phyloP scores from a whole-genome alignment of 2,113 vertebrate genomes.

The Tragelaphus strepsiceros region DNA sequence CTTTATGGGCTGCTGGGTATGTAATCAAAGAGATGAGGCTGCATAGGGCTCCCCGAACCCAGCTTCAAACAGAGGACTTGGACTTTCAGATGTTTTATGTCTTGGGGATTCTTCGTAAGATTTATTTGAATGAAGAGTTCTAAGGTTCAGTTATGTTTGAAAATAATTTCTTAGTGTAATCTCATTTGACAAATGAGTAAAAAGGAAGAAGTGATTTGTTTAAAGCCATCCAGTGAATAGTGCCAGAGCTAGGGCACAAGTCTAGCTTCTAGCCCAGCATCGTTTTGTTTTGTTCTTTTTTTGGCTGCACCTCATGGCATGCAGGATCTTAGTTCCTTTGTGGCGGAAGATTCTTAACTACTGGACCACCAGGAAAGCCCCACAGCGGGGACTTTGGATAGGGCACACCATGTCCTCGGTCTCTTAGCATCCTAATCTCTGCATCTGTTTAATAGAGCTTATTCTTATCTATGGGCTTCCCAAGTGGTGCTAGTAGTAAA shows the following conservation, averaged over 20 bases:
- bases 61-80: not conserved
- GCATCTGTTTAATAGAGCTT: not conserved
- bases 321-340: not conserved
- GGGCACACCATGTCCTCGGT: not conserved
- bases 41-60: not conserved
- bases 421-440: not conserved
- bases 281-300: not conserved
- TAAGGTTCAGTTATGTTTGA: constrained; percentile 28
- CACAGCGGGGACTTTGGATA: not conserved
- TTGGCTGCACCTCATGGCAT: not conserved
- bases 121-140: constrained; percentile 34
- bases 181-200: not conserved
- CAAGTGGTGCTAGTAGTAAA: not conserved
- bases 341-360: not conserved
- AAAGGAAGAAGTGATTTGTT: not conserved
- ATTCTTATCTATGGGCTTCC: not conserved
- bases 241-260: not conserved
- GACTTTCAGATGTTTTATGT: not conserved
- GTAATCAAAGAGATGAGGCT: not conserved
- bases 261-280: not conserved
- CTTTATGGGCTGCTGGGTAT: not conserved
- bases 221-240: not conserved
- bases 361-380: not conserved
- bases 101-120: not conserved
- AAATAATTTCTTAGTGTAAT: not conserved